phyloP scores from a whole-genome alignment of 1,140 invertebrate genomes.

The Sarcophaga peregrina region DNA sequence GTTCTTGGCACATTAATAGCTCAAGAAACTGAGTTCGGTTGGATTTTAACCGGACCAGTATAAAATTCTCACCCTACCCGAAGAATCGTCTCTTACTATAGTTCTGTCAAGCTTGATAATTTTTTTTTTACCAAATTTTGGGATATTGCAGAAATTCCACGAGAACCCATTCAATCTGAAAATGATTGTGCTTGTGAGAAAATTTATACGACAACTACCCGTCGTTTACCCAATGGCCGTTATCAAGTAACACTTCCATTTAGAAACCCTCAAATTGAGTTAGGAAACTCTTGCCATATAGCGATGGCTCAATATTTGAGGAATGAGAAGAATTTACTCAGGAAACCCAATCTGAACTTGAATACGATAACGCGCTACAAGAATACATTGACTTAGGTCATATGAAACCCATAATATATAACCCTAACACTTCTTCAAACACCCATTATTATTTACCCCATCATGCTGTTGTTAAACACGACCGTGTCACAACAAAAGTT shows the following conservation, averaged over 20 bases:
- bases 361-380: not conserved
- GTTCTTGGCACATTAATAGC: not conserved
- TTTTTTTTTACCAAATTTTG: not conserved
- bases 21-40: not conserved
- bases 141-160: not conserved
- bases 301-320: not conserved
- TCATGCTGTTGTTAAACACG: too few relatives aligned
- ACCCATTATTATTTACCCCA: too few relatives aligned
- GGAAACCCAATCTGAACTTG: not conserved
- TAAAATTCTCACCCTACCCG: not conserved
- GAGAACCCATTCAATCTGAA: too few relatives aligned
- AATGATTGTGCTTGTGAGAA: not conserved
- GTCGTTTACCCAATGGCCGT: not conserved
- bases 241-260: not conserved
- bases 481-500: conserved; percentile 48
- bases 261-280: not conserved
- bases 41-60: not conserved
- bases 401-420: not conserved
- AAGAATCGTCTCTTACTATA: not conserved
- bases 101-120: too few relatives aligned
- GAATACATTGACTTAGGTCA: not conserved
- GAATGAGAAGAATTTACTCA: not conserved
- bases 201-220: not conserved
- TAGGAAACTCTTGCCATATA: not conserved
- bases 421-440: too few relatives aligned